A percentile compares a stretch with the other conserved stretches of the same genome.
Evolutionary conservation across 2,797 vertebrate species (phyloP).

Genomic region (Siniperca scherzeri): DNA sequence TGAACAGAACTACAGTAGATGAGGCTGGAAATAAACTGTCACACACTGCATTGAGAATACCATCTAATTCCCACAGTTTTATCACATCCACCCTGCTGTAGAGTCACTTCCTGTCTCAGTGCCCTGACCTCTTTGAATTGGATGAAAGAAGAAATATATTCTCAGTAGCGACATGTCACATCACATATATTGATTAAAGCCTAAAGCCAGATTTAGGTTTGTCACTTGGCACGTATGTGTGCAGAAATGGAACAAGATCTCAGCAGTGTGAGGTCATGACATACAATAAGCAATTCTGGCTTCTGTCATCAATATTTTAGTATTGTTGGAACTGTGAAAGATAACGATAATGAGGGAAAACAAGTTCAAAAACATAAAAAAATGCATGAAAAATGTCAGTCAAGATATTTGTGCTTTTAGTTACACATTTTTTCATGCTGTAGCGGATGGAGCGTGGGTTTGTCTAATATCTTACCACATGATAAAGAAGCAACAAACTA

Average conservation of each 20-base stretch:
- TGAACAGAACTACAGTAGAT: not conserved
- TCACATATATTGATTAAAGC: constrained; percentile 51
- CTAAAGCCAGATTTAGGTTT: constrained; percentile 39
- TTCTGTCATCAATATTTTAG: constrained; percentile 9
- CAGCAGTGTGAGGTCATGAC: constrained; percentile 1
- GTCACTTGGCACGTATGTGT: not conserved
- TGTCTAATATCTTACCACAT: constrained; percentile 17
- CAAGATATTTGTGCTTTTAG: not conserved
- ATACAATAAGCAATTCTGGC: constrained; percentile 2
- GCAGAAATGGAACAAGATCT: not conserved
- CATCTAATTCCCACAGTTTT: not conserved
- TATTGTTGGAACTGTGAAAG: not conserved
- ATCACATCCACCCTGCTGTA: not conserved
- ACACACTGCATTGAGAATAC: not conserved
- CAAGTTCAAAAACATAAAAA: not conserved
- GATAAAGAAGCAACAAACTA: not conserved
- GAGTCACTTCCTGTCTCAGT: not conserved
- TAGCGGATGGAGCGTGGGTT: not conserved
- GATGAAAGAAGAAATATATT: constrained; percentile 31
- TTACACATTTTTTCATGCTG: not conserved
- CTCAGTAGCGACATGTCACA: constrained; percentile 27
- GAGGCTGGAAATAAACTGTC: not conserved
- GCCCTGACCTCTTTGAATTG: constrained; percentile 22
- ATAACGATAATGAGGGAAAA: not conserved
- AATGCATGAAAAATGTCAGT: not conserved